A percentile compares a stretch with the other conserved stretches of the same genome.
phyloP scores from a whole-genome alignment of 2,888 invertebrate genomes.

The Athripsodes cinereus region DNA sequence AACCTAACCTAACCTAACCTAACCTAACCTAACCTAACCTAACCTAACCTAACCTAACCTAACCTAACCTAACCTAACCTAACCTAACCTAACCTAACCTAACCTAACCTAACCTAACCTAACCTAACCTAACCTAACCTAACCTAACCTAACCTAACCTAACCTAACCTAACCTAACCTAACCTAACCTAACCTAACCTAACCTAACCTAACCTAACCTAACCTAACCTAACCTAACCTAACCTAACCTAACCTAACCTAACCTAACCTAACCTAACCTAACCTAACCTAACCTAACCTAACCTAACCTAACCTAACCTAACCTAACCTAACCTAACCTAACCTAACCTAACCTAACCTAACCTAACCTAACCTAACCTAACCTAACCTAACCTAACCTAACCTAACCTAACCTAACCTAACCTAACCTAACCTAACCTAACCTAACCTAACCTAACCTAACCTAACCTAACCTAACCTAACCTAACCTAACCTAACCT shows the following conservation, averaged over 20 bases:
- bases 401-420: constrained; percentile 2
- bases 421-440: constrained; percentile 3
- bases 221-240: constrained; percentile 2
- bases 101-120: constrained; percentile 2
- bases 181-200: constrained; percentile 2
- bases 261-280: constrained; percentile 2
- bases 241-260: constrained; percentile 2
- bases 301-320: constrained; percentile 2
- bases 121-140: constrained; percentile 2
- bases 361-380: constrained; percentile 2
- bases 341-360: constrained; percentile 2
- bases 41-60: constrained; percentile 2
- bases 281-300: constrained; percentile 2
- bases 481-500: constrained; percentile 7
- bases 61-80: constrained; percentile 2
- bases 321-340: constrained; percentile 2
- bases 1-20: constrained; percentile 2
- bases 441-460: constrained; percentile 7
- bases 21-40: constrained; percentile 2
- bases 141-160: constrained; percentile 2
- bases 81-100: constrained; percentile 2
- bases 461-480: constrained; percentile 6
- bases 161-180: constrained; percentile 2
- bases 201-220: constrained; percentile 2
- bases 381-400: constrained; percentile 2